Evolutionary conservation across 2,888 invertebrate species (phyloP).

Genomic region (Ephialtes manifestator): DNA sequence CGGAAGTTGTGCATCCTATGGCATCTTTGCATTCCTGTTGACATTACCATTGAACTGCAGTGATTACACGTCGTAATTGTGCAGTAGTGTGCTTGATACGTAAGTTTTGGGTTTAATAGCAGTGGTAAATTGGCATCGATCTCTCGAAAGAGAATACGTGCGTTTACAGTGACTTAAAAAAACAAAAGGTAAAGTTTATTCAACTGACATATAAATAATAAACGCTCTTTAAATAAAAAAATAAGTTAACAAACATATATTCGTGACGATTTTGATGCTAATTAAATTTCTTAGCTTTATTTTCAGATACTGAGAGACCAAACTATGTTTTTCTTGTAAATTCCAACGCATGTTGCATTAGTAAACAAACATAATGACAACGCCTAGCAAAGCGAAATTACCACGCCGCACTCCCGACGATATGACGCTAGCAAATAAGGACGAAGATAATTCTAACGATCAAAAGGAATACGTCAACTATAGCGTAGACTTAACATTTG

Average conservation of each 20-base stretch:
- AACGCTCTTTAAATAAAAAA: not conserved
- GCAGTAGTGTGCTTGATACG: not conserved
- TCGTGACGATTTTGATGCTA: not conserved
- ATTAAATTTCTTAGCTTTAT: no score
- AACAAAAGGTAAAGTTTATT: not conserved
- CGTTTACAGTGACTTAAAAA: not conserved
- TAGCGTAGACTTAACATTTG: constrained; percentile 77
- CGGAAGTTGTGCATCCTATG: no score
- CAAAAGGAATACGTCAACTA: constrained; percentile 25
- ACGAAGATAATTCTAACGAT: not conserved
- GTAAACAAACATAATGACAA: constrained; percentile 38
- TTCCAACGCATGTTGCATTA: not conserved
- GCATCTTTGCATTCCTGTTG: no score
- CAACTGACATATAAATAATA: not conserved
- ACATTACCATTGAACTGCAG: no score
- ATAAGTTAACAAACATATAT: not conserved
- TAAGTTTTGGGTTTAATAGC: not conserved
- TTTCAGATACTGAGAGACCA: not conserved
- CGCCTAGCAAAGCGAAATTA: constrained; percentile 33
- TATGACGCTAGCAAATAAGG: not conserved
- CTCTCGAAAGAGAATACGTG: not conserved
- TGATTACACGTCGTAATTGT: no score
- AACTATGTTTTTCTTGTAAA: not conserved
- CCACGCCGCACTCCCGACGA: constrained; percentile 18
- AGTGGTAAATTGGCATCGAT: not conserved